phyloP scores from a whole-genome alignment of 1,140 invertebrate genomes.

The Semibalanus balanoides region DNA sequence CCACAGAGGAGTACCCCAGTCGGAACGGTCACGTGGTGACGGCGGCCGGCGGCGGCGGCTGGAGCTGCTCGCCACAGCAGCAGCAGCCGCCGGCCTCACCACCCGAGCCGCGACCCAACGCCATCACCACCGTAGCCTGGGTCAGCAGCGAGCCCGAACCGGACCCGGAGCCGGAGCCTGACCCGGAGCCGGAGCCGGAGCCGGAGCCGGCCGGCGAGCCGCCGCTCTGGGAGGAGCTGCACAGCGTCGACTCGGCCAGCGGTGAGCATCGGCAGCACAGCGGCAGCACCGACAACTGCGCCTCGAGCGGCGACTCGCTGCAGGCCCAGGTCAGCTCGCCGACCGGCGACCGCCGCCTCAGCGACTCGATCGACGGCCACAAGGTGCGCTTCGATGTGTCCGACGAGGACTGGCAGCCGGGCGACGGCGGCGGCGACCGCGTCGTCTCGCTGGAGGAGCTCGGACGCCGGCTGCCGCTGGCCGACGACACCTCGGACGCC shows the following conservation, averaged over 20 bases:
- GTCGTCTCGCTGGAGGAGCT: neutral
- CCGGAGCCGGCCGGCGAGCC: too few species aligned
- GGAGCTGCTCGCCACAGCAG: too few species aligned
- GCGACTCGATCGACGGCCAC: neutral
- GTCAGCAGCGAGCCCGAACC: neutral
- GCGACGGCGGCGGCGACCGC: neutral
- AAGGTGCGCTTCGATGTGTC: neutral
- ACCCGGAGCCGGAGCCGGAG: too few species aligned
- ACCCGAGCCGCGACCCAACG: neutral
- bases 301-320: neutral
- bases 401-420: neutral
- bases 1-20: neutral
- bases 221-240: neutral
- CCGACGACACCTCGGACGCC: conserved; percentile 7
- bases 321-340: neutral
- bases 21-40: neutral
- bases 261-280: neutral
- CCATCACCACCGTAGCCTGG: conserved; percentile 1
- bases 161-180: too few species aligned
- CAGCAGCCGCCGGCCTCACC: neutral
- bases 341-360: neutral
- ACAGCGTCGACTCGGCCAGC: neutral
- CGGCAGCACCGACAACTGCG: conserved; percentile 4
- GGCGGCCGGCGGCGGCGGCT: neutral
- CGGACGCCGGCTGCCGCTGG: neutral